Base-by-base conservation (phyloP, 2,888 invertebrate genomes). In the Agrilus biguttatus region DNA sequence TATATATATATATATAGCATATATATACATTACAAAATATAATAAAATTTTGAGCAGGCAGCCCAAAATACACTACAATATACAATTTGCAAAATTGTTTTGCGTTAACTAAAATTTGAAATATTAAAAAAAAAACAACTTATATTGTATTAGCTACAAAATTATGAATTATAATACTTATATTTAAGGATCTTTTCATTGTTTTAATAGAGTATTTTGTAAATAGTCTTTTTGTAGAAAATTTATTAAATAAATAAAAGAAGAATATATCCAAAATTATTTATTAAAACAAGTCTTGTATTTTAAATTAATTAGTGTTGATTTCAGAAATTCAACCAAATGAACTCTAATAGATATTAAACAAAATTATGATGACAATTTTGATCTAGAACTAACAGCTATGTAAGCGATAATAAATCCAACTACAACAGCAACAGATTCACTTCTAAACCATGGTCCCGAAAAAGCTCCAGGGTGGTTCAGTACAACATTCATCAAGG, bases 381-480 rank as follows among this genome's bases (percentile, higher is more conserved):
- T 86, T 57, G 80, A 78, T 66, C 85, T 88, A 54, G 86, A 81
- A 44, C 82, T 78, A 55, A 90, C 80, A 1, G 95, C 95, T 45
- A 86, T 75, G 66, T 92, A 93, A 37, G 87, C 88, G 8, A 93
- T 78, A 13, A 84, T 63, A 47, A 83, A 73, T 2, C 89, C 83
- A 2, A 86, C 65, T 12, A 78, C 69, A 5, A 86, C 83, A 8
- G 93, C 95, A 40, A 95, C 70, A 34, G 91, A 77, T 70, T 95
- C 93, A 1, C 91, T 90, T 66, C 91, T 91, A 42, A 95, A 76
- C 83, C 87, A 86, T 3, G 91, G 91, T 1, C 95, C 95, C 48
- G 79, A 83, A 71, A 89, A 93, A 40, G 91, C 83, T 59, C 84
- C 80, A 42, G 80, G 75, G 55, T 87, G 83, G 52, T 78, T 74